Percentiles rank a stretch among this genome's conserved stretches.
Conservation (phyloP, 2,113 vertebrate species). For the Rhinolophus ferrumequinum region DNA sequence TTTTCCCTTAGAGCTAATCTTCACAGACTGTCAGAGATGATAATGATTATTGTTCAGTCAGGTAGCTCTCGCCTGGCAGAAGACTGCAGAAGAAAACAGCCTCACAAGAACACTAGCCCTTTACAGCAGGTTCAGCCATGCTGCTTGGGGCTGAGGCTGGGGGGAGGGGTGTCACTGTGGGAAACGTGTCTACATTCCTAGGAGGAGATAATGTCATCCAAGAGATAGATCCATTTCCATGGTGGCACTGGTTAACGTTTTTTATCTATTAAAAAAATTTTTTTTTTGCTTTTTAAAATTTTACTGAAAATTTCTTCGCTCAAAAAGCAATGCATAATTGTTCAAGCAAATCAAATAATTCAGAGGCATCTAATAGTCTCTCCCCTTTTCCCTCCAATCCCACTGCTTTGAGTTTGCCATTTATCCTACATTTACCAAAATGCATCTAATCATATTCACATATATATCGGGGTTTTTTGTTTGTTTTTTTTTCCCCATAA, state of each 20-base stretch:
- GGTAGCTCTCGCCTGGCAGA: background rate
- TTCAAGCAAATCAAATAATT: slow-evolving; percentile 30
- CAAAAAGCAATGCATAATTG: background rate
- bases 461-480: too few species aligned
- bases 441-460: background rate
- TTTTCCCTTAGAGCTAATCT: slow-evolving; percentile 59
- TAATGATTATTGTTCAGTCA: slow-evolving; percentile 43
- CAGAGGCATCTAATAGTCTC: background rate
- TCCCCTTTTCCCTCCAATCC: background rate
- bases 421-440: slow-evolving; percentile 28
- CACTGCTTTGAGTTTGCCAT: background rate
- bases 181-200: background rate
- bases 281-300: background rate
- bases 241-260: background rate
- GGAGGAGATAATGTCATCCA: background rate
- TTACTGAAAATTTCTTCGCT: background rate
- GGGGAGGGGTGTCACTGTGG: background rate
- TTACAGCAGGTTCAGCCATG: background rate
- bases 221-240: background rate
- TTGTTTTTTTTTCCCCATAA: background rate
- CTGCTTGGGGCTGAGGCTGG: background rate
- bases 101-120: background rate
- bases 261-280: background rate
- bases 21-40: slow-evolving; percentile 52
- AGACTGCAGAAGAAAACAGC: background rate